Evolutionary conservation across 1,140 invertebrate species (phyloP), one percentile per base, ranked within the genome.

Genomic region (Calephelis virginiensis): DNA sequence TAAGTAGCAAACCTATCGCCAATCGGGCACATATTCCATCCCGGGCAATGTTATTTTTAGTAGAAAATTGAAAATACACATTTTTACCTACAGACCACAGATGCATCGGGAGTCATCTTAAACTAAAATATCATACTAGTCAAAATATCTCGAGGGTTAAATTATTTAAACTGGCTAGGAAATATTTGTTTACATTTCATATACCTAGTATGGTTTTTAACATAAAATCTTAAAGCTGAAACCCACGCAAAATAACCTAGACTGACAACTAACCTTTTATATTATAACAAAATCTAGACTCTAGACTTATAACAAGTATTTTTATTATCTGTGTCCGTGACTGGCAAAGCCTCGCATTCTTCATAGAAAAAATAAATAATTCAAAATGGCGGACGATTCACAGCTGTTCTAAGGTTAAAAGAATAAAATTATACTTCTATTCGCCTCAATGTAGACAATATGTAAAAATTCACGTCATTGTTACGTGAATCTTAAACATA

Each of bases 341-440:
- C 76, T 73, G 50, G 65, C 68, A 63, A 63, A 71, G 70, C 77
- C 77, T 78, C 76, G 76, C 69, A 76, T 76, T 78, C 70, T 70
- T 70, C 64, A 62, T 61, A 67, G 62, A 69, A 72, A 71, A 77
- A 74, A 67, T 64, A 71, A 70, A 69, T 67, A 70, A 69, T 67
- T 67, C 61, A 75, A 78, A 50, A 78, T 78, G 76, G 72, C 74
- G 49, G 70, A 40, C 63, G 38, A 50, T 65, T 61, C 72, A 75
- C 67, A 73, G 72, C 72, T 78, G 71, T 75, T 68, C 59, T 59
- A 63, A 37, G 47, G 17, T 56, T 56, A 56, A 28, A 56, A 28
- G 53, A 56, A 56, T 56, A 56, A 56, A 37, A 56, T 56, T 56
- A 56, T 56, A 56, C 53, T 56, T 56, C 53, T 56, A 56, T 56